Evolutionary conservation across 2,888 invertebrate genomes (phyloP).

Genomic region (Podabrus alpinus): DNA sequence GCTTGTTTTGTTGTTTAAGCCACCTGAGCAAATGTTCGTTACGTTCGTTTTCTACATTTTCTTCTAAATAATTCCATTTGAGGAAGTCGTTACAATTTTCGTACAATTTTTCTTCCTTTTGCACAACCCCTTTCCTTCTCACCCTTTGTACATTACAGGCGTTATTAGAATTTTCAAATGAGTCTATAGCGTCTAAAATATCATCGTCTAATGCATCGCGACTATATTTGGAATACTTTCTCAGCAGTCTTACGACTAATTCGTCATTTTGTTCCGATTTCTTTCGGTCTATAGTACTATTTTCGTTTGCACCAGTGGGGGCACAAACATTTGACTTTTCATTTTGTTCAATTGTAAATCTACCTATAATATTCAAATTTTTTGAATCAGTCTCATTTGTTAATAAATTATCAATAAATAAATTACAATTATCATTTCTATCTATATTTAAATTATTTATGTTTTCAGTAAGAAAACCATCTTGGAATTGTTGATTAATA

Average conservation of each 20-base stretch:
- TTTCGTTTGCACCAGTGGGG: neutral
- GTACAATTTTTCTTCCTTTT: conserved; percentile 51
- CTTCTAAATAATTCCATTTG: conserved; percentile 31
- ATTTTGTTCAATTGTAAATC: conserved; percentile 32
- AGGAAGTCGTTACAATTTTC: conserved; percentile 49
- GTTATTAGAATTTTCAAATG: conserved; percentile 25
- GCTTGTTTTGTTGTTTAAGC: conserved; percentile 52
- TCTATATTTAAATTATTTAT: conserved; percentile 32
- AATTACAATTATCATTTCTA: conserved; percentile 44
- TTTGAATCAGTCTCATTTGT: conserved; percentile 36
- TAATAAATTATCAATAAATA: conserved; percentile 55
- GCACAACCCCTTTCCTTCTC: conserved; percentile 49
- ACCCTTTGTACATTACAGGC: conserved; percentile 25
- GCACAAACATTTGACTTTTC: neutral
- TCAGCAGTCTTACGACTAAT: conserved; percentile 52
- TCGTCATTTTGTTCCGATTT: conserved; percentile 51
- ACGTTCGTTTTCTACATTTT: conserved; percentile 49
- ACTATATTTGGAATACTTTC: conserved; percentile 55
- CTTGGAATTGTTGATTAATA: conserved; percentile 23
- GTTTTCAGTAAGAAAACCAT: neutral
- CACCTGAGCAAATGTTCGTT: conserved; percentile 54
- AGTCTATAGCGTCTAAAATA: conserved; percentile 52
- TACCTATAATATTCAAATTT: conserved; percentile 29
- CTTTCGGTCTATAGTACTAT: conserved; percentile 42
- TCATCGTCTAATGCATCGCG: conserved; percentile 51